Percentiles rank a stretch among this genome's conserved stretches.
phyloP scores from a whole-genome alignment of 2,888 invertebrate species.

The Pilophorus perplexus region DNA sequence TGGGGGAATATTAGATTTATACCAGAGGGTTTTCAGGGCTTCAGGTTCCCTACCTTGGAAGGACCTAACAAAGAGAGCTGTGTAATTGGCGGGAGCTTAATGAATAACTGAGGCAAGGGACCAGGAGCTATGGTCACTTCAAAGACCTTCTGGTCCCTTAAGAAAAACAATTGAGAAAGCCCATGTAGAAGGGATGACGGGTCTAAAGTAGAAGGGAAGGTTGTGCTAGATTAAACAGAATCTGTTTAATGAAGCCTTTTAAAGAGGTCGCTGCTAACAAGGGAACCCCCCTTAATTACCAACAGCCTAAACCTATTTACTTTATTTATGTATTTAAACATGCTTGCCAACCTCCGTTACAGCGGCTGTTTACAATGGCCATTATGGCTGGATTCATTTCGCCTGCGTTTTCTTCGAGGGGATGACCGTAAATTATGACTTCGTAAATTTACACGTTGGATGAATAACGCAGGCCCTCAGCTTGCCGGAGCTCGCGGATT shows the following conservation, averaged over 20 bases:
- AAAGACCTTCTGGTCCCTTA: conserved; percentile 29
- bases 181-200: conserved; percentile 28
- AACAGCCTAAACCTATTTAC: conserved; percentile 45
- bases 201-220: conserved; percentile 16
- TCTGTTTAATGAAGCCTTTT: conserved; percentile 41
- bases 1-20: conserved; percentile 41
- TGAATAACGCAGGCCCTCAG: too few species aligned
- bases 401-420: conserved; percentile 24
- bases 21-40: conserved; percentile 11
- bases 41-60: conserved; percentile 26
- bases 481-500: too few species aligned
- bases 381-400: conserved; percentile 33
- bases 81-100: conserved; percentile 40
- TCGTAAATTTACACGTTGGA: conserved; percentile 22
- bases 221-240: conserved; percentile 37
- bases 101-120: conserved; percentile 36
- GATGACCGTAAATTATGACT: conserved; percentile 23
- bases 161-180: conserved; percentile 39
- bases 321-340: conserved; percentile 46
- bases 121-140: conserved; percentile 35
- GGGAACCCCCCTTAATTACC: conserved; percentile 37
- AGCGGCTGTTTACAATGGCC: conserved; percentile 34
- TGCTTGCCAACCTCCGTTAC: conserved; percentile 13
- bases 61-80: conserved; percentile 33
- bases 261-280: conserved; percentile 37